These are phyloP conservation scores for Gambelia wislizenii DNA, from an alignment of 2,797 vertebrate genomes.

Conservation along the genomic window DNA sequence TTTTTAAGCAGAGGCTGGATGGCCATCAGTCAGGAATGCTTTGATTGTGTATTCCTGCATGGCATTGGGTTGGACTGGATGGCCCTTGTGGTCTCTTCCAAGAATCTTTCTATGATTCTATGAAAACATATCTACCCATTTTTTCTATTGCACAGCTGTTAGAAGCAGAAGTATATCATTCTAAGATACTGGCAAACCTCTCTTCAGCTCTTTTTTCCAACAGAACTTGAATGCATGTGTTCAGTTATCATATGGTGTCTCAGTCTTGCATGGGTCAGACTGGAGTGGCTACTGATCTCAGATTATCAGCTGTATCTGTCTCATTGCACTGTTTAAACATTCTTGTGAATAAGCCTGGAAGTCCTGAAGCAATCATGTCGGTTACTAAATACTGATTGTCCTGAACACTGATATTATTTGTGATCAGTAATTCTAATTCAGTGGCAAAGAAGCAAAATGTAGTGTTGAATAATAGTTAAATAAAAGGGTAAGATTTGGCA, in stretches of 20 bases:
- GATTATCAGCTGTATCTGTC: not conserved
- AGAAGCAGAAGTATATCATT: not conserved
- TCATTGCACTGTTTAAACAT: not conserved
- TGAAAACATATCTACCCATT: too few relatives aligned
- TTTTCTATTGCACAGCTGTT: not conserved
- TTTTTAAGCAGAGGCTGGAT: too few relatives aligned
- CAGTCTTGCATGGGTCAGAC: accelerated
- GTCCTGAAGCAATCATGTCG: not conserved
- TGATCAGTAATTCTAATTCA: conserved; percentile 34
- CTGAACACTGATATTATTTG: not conserved
- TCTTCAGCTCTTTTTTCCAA: not conserved
- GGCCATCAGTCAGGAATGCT: too few relatives aligned
- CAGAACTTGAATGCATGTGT: not conserved
- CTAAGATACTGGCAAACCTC: not conserved
- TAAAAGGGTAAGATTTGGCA: not conserved
- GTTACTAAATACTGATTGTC: conserved; percentile 10
- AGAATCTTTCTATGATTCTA: too few relatives aligned
- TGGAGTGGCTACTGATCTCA: not conserved
- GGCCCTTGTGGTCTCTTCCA: too few relatives aligned
- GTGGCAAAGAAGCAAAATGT: conserved; percentile 1
- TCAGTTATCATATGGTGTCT: not conserved
- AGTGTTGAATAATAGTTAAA: not conserved
- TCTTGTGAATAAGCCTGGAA: conserved; percentile 18
- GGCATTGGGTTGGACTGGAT: too few relatives aligned
- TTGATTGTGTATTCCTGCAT: too few relatives aligned